phyloP scores from a whole-genome alignment of 2,113 vertebrate genomes.

The Calcarius ornatus region DNA sequence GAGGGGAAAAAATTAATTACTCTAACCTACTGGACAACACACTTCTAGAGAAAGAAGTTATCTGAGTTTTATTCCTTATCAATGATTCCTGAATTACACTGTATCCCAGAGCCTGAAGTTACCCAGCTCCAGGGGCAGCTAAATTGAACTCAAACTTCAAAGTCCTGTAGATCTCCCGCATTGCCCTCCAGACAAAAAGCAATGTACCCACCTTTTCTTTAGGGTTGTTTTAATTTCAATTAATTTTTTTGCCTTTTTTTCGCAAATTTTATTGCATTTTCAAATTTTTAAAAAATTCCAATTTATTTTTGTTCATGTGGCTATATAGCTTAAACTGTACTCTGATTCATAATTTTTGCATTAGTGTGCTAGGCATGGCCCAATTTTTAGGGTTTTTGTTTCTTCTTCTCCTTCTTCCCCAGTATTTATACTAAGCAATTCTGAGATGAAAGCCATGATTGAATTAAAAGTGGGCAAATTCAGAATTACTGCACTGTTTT shows the following conservation, averaged over 20 bases:
- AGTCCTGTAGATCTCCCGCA: background rate
- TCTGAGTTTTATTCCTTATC: background rate
- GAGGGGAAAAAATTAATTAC: background rate
- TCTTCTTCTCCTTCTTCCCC: background rate
- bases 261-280: background rate
- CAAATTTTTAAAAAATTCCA: background rate
- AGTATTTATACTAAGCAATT: background rate
- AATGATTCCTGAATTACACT: background rate
- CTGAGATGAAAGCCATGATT: background rate
- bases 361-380: background rate
- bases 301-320: background rate
- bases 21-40: background rate
- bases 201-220: background rate
- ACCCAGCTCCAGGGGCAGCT: background rate
- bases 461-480: background rate
- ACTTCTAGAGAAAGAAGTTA: background rate
- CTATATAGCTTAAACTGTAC: background rate
- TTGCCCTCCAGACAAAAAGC: background rate
- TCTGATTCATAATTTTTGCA: background rate
- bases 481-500: background rate
- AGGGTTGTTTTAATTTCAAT: background rate
- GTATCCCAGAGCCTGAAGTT: background rate
- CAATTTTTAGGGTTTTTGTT: background rate
- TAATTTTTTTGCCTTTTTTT: background rate
- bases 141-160: background rate